Base-by-base conservation (phyloP, 1,140 invertebrate genomes). In the Conus betulinus region DNA sequence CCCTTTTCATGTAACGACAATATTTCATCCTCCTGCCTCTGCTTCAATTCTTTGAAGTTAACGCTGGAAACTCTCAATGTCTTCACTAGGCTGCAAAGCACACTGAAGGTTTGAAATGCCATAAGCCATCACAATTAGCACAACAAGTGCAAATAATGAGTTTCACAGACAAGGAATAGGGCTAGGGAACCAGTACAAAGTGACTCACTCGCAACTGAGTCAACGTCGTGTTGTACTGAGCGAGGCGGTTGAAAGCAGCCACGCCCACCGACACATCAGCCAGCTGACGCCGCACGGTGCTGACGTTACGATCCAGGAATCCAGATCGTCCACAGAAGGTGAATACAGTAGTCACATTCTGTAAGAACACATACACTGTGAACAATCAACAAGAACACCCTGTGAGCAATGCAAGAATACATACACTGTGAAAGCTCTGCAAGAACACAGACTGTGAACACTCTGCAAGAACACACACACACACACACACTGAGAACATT, bases 301-400 rank as follows among this genome's bases (percentile, higher is more conserved):
- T 96, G 13, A 96, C 90, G 81, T 94, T 93, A 17, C 93, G 91
- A 23, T 96, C 94, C 25, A 99, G 93, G n/a, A 96, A 93, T 99
- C 98, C 0, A 98, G 97, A 0, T 97, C 97, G 95, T 99, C 97
- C 3, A 99, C 5, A 99, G 96, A 82, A 97, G 97, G 93, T 99
- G 97, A 3, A 97, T 97, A 94, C 99, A 99, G 25, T 97, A 97
- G 95, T 98, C 98, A 95, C 99, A 99, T 90, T 97, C 97, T 93
- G 97, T 96, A 20, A 25, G 13, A 55, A 84, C 55, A 84, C 57
- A 63, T 4, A 84, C 10, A 87, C 51, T 3, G 3, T 25, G 78
- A 60, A 60, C 57, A 60, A 0, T 8, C 57, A 60, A 4, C 15
- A 60, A 15, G 8, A 8, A 60, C 57, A 60, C 57, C 0, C 57